These are phyloP conservation scores for Megaleporinus macrocephalus DNA, from an alignment of 2,113 vertebrate genomes.

Conservation along the genomic window DNA sequence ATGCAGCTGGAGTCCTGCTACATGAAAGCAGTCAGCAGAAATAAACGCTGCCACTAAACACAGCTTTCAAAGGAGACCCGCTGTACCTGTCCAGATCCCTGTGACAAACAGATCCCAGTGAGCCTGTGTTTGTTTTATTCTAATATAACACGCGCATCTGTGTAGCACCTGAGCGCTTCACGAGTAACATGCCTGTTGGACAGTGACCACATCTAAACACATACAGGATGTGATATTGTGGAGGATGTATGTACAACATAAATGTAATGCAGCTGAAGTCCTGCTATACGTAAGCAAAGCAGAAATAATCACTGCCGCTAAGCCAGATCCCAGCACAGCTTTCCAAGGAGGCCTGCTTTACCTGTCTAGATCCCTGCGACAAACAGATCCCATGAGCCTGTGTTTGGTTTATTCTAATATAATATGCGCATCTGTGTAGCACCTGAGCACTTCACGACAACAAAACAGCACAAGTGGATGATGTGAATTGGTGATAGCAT, in stretches of 20 bases:
- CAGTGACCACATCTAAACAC: no score
- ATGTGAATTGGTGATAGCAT: constrained; percentile 33
- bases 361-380: background rate
- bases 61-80: constrained; percentile 21
- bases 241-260: background rate
- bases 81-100: background rate
- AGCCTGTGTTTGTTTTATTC: constrained; percentile 6
- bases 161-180: constrained; percentile 25
- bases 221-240: no score
- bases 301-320: background rate
- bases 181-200: no score
- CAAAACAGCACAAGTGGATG: constrained; percentile 7
- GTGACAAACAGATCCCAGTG: no score
- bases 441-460: constrained; percentile 21
- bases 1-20: background rate
- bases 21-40: background rate
- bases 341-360: constrained; percentile 15
- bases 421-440: constrained; percentile 17
- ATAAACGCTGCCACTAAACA: background rate
- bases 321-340: constrained; percentile 18
- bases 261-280: background rate
- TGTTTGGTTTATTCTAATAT: constrained; percentile 18
- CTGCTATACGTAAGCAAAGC: background rate
- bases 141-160: constrained; percentile 12
- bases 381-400: no score